Evolutionary conservation across 1,140 invertebrate genomes (phyloP).

Genomic region (Eubasilissa regina): DNA sequence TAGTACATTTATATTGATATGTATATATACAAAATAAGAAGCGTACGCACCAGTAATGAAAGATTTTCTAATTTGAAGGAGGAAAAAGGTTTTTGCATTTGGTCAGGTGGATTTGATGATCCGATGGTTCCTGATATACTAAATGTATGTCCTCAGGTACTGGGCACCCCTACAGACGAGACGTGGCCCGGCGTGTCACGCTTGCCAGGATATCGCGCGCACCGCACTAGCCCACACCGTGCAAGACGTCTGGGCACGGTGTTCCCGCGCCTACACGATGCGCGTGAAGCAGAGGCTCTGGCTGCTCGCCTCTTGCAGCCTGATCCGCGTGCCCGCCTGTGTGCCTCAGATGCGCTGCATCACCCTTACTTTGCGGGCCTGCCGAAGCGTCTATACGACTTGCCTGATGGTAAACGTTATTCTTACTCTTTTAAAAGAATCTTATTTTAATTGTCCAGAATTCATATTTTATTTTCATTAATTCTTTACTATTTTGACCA

Average conservation of each 20-base stretch:
- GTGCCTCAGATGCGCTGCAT: slow-evolving; percentile 88
- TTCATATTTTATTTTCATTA: too few relatives aligned
- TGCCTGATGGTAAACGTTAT: slow-evolving; percentile 85
- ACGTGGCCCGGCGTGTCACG: slow-evolving; percentile 91
- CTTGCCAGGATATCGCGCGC: slow-evolving; percentile 88
- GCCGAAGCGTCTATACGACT: slow-evolving; percentile 89
- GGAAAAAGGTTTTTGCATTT: too few relatives aligned
- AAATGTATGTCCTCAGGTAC: slow-evolving; percentile 72
- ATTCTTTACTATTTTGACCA: too few relatives aligned
- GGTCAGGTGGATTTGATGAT: too few relatives aligned
- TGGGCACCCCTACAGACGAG: slow-evolving; percentile 93
- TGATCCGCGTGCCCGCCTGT: slow-evolving; percentile 89
- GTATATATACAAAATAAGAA: too few relatives aligned
- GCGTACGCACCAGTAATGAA: too few relatives aligned
- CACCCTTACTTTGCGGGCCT: slow-evolving; percentile 94
- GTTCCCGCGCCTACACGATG: slow-evolving; percentile 91
- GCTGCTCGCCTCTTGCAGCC: slow-evolving; percentile 89
- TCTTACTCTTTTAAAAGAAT: too few relatives aligned
- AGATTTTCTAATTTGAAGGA: too few relatives aligned
- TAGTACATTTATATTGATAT: too few relatives aligned
- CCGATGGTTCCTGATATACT: too few relatives aligned
- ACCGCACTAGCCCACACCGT: slow-evolving; percentile 79
- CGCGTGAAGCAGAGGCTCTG: slow-evolving; percentile 90
- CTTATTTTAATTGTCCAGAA: too few relatives aligned
- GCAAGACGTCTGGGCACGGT: slow-evolving; percentile 85